These are phyloP conservation scores for Coenonympha arcania DNA, from an alignment of 2,888 invertebrate genomes.

Conservation along the genomic window DNA sequence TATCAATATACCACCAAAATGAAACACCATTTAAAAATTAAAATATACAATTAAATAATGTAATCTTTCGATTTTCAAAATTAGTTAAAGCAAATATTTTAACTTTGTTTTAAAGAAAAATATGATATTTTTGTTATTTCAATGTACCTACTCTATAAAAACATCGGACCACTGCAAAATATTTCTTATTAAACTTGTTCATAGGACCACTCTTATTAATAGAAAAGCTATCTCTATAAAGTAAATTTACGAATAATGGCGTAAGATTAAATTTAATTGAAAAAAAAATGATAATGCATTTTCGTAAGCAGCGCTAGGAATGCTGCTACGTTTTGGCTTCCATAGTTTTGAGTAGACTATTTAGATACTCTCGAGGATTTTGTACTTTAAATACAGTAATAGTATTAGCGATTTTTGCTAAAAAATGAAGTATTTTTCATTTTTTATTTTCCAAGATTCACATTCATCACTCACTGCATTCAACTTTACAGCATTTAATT, in stretches of 20 bases:
- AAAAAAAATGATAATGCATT: conserved; percentile 35
- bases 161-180: conserved; percentile 62
- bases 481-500: conserved; percentile 9
- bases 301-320: conserved; percentile 50
- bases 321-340: conserved; percentile 64
- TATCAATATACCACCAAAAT: no score
- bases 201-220: conserved; percentile 56
- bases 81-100: background rate
- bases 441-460: conserved; percentile 12
- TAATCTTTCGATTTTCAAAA: background rate
- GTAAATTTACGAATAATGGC: conserved; percentile 37
- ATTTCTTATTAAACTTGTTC: conserved; percentile 50
- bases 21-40: background rate
- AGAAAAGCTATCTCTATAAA: conserved; percentile 64
- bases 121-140: conserved; percentile 5
- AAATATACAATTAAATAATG: background rate
- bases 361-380: conserved; percentile 43
- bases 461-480: conserved; percentile 4
- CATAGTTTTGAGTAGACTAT: conserved; percentile 61
- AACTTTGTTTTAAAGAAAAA: background rate
- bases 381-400: conserved; percentile 53
- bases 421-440: conserved; percentile 6
- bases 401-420: conserved; percentile 19
- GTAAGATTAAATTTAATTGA: conserved; percentile 36
- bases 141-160: conserved; percentile 19